Base-by-base conservation (phyloP, 2,113 vertebrate species). In the Laterallus jamaicensis region DNA sequence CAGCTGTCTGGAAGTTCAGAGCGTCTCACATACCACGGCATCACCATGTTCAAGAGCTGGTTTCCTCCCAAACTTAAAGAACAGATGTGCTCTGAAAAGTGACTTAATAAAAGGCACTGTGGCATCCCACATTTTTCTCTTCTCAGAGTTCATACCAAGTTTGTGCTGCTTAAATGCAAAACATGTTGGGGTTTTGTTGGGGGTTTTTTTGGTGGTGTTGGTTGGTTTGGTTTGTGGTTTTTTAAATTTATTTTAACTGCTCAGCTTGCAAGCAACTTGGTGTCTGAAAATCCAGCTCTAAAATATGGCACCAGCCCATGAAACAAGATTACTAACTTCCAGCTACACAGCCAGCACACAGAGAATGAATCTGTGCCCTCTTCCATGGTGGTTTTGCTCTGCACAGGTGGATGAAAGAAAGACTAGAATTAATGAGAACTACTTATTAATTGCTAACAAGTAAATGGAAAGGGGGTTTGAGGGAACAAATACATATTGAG, bases 41-140 rank as follows among this genome's bases (percentile, higher is more conserved):
- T 0, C 2, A 1, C 8, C 1, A 0, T 15, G 59, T 22, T 31
- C 32, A 52, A 78, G n/a, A 35, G 37, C 17, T 56, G 39, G 24
- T 26, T 95, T 89, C 42, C 47, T 73, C 3, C 2, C n/a, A 63
- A 37, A 70, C 59, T 54, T 52, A 49, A 91, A 84, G 52, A 10
- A 54, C 26, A 67, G 60, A 40, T 50, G 10, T 63, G 21, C 13
- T 70, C 47, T 86, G 50, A 62, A 84, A 95, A 84, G 18, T 37
- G 19, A 50, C 40, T 82, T 74, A 64, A 47, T 29, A 74, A 74
- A 47, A 9, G 13, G 5, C 73, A 66, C 24, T 8, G 20, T 14
- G 16, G 20, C 37, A 73, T 74, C 39, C 14, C 26, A 54, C 25
- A 21, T 21, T 22, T 49, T 20, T 58, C 42, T 69, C 10, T 50